phyloP scores from a whole-genome alignment of 2,797 vertebrate species.

The Rhynchonycteris naso region DNA sequence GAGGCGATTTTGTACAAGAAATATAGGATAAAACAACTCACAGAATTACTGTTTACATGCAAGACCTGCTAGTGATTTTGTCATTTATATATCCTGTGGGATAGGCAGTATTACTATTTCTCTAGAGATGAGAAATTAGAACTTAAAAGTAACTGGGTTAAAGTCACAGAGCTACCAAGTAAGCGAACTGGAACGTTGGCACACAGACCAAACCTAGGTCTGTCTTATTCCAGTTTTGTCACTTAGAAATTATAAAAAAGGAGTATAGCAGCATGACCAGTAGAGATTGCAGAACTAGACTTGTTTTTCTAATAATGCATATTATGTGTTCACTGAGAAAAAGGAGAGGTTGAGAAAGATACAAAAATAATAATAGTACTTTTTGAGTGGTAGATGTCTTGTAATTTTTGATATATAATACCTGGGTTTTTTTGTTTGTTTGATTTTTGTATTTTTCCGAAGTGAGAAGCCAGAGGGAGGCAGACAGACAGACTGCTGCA shows the following conservation, averaged over 20 bases:
- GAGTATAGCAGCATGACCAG: not conserved
- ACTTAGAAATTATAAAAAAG: conserved; percentile 24
- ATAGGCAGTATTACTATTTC: conserved; percentile 12
- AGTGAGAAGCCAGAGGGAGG: too few species aligned
- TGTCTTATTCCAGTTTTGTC: conserved; percentile 33
- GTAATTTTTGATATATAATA: too few species aligned
- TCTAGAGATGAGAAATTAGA: conserved; percentile 47
- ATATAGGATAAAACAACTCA: not conserved
- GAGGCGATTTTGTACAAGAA: conserved; percentile 18
- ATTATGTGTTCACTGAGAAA: conserved; percentile 10
- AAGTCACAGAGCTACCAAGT: conserved; percentile 38
- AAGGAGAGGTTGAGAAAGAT: not conserved
- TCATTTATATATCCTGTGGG: conserved; percentile 10
- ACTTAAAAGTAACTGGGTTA: not conserved
- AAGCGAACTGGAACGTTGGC: not conserved
- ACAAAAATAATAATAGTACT: too few species aligned
- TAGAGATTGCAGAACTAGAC: conserved; percentile 37
- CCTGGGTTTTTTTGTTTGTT: too few species aligned
- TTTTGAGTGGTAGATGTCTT: too few species aligned
- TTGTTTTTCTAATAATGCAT: not conserved
- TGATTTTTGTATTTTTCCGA: too few species aligned
- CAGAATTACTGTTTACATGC: not conserved
- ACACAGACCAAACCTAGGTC: not conserved
- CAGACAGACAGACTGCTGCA: too few species aligned
- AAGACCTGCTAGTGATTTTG: not conserved